Conservation (phyloP, 2,113 vertebrate genomes). For the Maccullochella peelii region DNA sequence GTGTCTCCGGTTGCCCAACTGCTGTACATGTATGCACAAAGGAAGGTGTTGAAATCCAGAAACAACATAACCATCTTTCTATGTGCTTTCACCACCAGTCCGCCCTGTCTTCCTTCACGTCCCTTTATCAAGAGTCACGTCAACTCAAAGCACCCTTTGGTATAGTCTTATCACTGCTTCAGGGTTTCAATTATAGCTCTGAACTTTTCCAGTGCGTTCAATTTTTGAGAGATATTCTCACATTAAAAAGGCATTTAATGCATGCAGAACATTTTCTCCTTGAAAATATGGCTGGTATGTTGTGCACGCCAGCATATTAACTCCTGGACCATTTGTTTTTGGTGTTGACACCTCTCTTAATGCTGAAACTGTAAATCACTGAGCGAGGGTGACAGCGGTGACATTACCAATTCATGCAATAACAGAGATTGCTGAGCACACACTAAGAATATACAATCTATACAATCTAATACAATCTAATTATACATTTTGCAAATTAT, state of each 20-base stretch:
- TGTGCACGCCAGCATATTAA: slow-evolving; percentile 62
- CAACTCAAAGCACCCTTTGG: slow-evolving; percentile 34
- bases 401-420: slow-evolving; percentile 78
- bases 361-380: slow-evolving; percentile 80
- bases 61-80: slow-evolving; percentile 5
- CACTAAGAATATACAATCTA: slow-evolving; percentile 54
- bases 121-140: slow-evolving; percentile 24
- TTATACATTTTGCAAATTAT: slow-evolving; percentile 52
- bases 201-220: slow-evolving; percentile 31
- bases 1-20: not conserved
- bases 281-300: slow-evolving; percentile 58
- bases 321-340: slow-evolving; percentile 74
- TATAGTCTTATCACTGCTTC: slow-evolving; percentile 45
- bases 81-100: slow-evolving; percentile 22
- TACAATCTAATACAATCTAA: no score
- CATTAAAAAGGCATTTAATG: slow-evolving; percentile 46
- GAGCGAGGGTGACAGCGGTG: slow-evolving; percentile 66
- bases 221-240: slow-evolving; percentile 27
- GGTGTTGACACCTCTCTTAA: slow-evolving; percentile 76
- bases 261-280: slow-evolving; percentile 60
- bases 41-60: slow-evolving; percentile 18
- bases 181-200: slow-evolving; percentile 53
- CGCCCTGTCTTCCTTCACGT: slow-evolving; percentile 3
- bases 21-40: not conserved
- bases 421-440: slow-evolving; percentile 74